Evolutionary conservation across 2,888 invertebrate genomes (phyloP).

Genomic region (Temnothorax rugatulus): DNA sequence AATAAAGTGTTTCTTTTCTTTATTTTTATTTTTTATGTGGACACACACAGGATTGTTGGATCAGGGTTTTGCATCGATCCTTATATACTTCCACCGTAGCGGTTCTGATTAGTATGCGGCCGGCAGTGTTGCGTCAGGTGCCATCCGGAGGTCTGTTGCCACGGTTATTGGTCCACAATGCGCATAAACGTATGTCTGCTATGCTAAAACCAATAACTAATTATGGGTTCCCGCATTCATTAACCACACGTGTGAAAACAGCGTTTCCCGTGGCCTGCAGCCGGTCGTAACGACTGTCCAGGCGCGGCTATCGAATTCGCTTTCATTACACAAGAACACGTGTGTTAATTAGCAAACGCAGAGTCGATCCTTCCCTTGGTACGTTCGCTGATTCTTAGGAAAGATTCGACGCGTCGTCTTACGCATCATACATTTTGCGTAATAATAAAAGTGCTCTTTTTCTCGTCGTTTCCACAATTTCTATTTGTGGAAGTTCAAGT

Average conservation of each 20-base stretch:
- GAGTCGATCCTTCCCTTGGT: background rate
- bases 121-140: slow-evolving; percentile 48
- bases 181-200: slow-evolving; percentile 50
- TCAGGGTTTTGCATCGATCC: background rate
- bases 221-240: slow-evolving; percentile 58
- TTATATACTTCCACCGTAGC: background rate
- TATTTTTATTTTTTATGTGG: background rate
- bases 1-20: background rate
- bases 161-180: slow-evolving; percentile 54
- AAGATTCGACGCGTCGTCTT: background rate
- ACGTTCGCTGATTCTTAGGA: background rate
- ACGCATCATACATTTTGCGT: background rate
- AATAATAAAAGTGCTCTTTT: background rate
- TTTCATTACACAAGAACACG: slow-evolving; percentile 13
- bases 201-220: slow-evolving; percentile 67
- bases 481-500: background rate
- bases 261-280: background rate
- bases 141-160: slow-evolving; percentile 48
- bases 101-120: slow-evolving; percentile 48
- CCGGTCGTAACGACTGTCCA: slow-evolving; percentile 12
- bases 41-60: background rate
- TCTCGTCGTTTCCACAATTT: background rate
- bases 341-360: slow-evolving; percentile 31
- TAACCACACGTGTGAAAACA: slow-evolving; percentile 45
- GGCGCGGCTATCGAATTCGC: slow-evolving; percentile 23